A percentile compares a stretch with the other conserved stretches of the same genome.
These are phyloP conservation scores for Rhegmatorhina hoffmannsi DNA, from an alignment of 2,113 vertebrate species.

Conservation along the genomic window DNA sequence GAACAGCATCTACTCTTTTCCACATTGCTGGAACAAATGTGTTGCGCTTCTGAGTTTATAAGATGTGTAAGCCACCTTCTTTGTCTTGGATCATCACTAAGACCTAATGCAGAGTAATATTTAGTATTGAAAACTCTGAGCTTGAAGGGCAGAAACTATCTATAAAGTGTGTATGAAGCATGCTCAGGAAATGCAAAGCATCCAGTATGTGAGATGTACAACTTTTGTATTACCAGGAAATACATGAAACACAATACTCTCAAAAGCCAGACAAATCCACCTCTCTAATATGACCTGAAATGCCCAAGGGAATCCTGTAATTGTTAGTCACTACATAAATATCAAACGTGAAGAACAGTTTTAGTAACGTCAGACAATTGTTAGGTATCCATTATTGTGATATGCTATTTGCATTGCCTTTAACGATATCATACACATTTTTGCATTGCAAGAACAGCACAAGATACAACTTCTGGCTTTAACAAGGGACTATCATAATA, in stretches of 20 bases:
- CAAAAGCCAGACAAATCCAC: not conserved
- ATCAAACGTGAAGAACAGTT: not conserved
- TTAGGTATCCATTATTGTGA: not conserved
- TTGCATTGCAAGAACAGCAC: not conserved
- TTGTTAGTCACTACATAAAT: not conserved
- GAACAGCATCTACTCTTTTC: not conserved
- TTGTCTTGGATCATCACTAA: not conserved
- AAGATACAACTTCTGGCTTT: not conserved
- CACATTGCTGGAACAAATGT: not conserved
- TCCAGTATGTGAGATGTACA: not conserved
- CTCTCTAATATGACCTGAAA: not conserved
- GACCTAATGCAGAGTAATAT: not conserved
- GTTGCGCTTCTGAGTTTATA: not conserved
- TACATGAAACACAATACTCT: accelerated
- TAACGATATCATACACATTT: not conserved
- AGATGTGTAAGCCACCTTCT: accelerated
- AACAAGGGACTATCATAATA: not conserved
- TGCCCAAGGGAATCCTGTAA: not conserved
- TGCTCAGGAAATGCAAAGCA: not conserved
- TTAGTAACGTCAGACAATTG: not conserved
- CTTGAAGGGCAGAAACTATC: not conserved
- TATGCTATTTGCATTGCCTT: not conserved
- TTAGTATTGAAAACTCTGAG: not conserved
- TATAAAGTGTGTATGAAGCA: not conserved
- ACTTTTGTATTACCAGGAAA: not conserved